Evolutionary conservation across 2,797 vertebrate genomes (phyloP).

Genomic region (Phoeniculus purpureus): DNA sequence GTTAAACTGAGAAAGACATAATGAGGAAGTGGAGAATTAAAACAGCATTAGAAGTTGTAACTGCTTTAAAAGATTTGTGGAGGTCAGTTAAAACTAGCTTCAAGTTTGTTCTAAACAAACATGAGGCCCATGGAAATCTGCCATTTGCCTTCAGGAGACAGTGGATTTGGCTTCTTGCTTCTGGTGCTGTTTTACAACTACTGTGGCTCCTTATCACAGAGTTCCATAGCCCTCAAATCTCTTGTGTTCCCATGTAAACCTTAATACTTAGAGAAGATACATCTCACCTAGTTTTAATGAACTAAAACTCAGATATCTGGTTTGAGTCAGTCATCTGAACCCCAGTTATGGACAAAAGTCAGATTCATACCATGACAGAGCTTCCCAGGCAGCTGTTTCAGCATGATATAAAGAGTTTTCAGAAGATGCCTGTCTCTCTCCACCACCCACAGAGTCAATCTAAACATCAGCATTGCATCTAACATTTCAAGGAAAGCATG

Average conservation of each 20-base stretch:
- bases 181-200: background rate
- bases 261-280: background rate
- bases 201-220: background rate
- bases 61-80: background rate
- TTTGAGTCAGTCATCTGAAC: background rate
- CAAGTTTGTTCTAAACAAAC: background rate
- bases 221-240: background rate
- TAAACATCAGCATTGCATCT: background rate
- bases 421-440: background rate
- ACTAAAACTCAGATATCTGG: background rate
- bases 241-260: background rate
- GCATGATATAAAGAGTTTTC: background rate
- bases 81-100: background rate
- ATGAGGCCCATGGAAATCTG: background rate
- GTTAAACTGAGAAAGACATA: background rate
- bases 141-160: background rate
- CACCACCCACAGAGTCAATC: background rate
- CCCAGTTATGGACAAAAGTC: background rate
- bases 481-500: background rate
- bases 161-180: background rate
- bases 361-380: background rate
- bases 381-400: background rate
- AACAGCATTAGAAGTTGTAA: background rate
- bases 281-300: background rate
- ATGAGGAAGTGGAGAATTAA: background rate